Evolutionary conservation across 2,113 vertebrate genomes (phyloP), one percentile per base, ranked within the genome.

Genomic region (Chlorocebus sabaeus): DNA sequence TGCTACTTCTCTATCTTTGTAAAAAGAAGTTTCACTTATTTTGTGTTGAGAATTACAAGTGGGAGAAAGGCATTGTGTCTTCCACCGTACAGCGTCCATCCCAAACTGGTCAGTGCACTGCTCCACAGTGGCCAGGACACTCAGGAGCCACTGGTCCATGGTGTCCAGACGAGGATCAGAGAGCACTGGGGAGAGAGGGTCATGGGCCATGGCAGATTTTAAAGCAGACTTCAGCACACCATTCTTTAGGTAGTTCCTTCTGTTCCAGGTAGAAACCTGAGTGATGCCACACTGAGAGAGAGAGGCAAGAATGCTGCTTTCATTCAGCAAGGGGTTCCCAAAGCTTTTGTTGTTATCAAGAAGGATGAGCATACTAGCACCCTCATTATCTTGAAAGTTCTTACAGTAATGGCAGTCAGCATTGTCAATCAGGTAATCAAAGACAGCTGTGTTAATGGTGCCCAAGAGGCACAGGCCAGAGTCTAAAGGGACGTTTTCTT

Each of bases 371-470:
- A 99, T 99, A 93, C 99, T 99, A 94, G 99, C 99, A 0, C 99
- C 99, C 27, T 99, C 99, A 0, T 99, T 99, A 0, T 99, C 99
- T 98, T 99, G 99, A 98, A 99, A 99, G 82, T 99, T 99, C 98
- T 99, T 99, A 3, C 99, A 99, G 98, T 99, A 99, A 98, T 99
- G 99, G 3, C 99, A 99, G 97, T 99, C 99, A 0, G 99, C 99
- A 11, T 99, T 99, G 59, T 99, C 99, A 7, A 99, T 99, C 93
- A 99, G 97, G 97, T 99, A 99, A 98, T 99, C 99, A 90, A 99
- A 99, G 95, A 99, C 93, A 4, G 99, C 99, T 0, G 99, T 99
- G 98, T 99, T 99, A 5, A 99, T 99, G 97, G 96, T 99, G 45
- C 99, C 99, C 1, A 99, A 98, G 35, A 99, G 99, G 25, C 99